Percentiles rank a stretch among this genome's conserved stretches.
phyloP scores from a whole-genome alignment of 23 tunicate species.

The Halocynthia aurantium region DNA sequence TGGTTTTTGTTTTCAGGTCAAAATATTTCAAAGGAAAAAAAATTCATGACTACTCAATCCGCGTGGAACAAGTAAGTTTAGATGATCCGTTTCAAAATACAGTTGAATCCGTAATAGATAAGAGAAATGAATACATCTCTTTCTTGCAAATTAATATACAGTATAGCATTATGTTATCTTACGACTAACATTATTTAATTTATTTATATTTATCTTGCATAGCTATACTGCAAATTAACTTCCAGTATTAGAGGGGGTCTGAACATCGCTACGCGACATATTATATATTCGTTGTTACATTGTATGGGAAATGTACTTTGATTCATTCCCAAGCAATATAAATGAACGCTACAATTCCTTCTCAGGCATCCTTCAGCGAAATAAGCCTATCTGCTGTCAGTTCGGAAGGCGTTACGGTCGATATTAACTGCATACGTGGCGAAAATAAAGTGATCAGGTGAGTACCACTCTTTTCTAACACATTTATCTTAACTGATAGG shows the following conservation, averaged over 20 bases:
- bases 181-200: too few relatives aligned
- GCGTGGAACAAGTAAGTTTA: constrained; percentile 67
- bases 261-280: too few relatives aligned
- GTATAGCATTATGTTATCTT: too few relatives aligned
- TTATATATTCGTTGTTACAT: too few relatives aligned
- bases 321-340: too few relatives aligned
- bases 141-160: too few relatives aligned
- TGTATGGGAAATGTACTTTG: too few relatives aligned
- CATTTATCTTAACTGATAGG: not conserved
- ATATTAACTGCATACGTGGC: constrained; percentile 55
- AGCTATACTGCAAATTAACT: too few relatives aligned
- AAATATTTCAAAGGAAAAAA: constrained; percentile 70
- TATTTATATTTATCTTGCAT: too few relatives aligned
- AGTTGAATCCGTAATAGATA: not conserved
- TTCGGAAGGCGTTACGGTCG: constrained; percentile 52
- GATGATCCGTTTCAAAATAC: not conserved
- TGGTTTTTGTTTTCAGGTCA: constrained; percentile 31
- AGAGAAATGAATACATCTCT: too few relatives aligned
- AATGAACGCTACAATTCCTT: not conserved
- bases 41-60: constrained; percentile 45
- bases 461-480: not conserved
- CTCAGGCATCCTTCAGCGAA: constrained; percentile 75
- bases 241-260: too few relatives aligned
- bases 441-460: constrained; percentile 69
- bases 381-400: constrained; percentile 62